Evolutionary conservation across 2,888 invertebrate genomes (phyloP).

Genomic region (Eupelmus urozonus): DNA sequence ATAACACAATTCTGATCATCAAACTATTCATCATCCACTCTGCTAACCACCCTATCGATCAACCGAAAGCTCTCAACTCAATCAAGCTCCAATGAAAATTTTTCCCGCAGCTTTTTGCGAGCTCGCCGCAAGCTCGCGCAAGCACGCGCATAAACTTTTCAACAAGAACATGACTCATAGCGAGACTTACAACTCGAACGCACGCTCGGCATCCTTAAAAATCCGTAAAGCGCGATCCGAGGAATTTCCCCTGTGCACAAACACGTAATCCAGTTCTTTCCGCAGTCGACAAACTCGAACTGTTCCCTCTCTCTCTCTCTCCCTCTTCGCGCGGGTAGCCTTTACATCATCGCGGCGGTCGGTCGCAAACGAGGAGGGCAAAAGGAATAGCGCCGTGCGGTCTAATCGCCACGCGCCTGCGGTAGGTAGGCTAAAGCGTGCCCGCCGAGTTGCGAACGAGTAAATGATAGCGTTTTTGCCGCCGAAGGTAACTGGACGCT

Average conservation of each 20-base stretch:
- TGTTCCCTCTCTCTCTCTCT: background rate
- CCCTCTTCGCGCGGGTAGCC: background rate
- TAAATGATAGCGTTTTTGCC: background rate
- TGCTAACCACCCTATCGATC: too few relatives aligned
- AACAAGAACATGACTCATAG: constrained; percentile 19
- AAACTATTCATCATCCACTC: too few relatives aligned
- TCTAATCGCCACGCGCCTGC: constrained; percentile 26
- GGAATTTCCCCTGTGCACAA: constrained; percentile 39
- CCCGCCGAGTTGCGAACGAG: background rate
- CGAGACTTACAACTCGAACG: constrained; percentile 18
- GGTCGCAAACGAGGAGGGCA: background rate
- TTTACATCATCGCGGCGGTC: constrained; percentile 39
- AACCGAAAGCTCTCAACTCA: too few relatives aligned
- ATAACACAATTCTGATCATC: too few relatives aligned
- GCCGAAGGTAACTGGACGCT: background rate
- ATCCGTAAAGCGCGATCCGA: constrained; percentile 46
- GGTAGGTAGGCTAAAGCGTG: constrained; percentile 22
- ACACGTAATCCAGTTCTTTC: constrained; percentile 49
- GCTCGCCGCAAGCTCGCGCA: background rate
- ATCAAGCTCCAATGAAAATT: too few relatives aligned
- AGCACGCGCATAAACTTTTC: constrained; percentile 16
- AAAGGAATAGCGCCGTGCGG: background rate
- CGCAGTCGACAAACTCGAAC: constrained; percentile 7
- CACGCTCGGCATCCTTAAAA: constrained; percentile 36
- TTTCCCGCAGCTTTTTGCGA: too few relatives aligned